Percentiles rank a stretch among this genome's conserved stretches.
Evolutionary conservation across 2,888 invertebrate genomes (phyloP).

Genomic region (Halocaridina rubra): DNA sequence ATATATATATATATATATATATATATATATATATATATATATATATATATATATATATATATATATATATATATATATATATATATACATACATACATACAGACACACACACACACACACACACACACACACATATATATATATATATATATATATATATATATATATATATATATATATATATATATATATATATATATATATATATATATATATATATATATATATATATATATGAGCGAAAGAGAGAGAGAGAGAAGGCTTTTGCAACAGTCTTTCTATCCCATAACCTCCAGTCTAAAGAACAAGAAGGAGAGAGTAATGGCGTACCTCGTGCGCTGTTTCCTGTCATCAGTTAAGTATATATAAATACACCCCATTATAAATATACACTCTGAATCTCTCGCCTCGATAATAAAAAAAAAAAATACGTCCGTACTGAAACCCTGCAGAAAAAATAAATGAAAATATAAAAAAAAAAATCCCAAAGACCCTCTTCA

Average conservation of each 20-base stretch:
- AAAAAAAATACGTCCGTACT: too few relatives aligned
- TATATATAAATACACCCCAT: too few relatives aligned
- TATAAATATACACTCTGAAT: too few relatives aligned
- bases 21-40: neutral
- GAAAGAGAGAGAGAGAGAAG: neutral
- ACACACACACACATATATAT: neutral
- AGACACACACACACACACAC: neutral
- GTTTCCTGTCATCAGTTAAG: too few relatives aligned
- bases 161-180: neutral
- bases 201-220: neutral
- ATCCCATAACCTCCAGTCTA: too few relatives aligned
- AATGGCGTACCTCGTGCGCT: too few relatives aligned
- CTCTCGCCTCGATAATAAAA: too few relatives aligned
- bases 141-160: neutral
- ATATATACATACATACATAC: neutral
- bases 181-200: neutral
- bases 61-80: neutral
- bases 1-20: neutral
- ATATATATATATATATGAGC: neutral
- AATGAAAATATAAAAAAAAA: too few relatives aligned
- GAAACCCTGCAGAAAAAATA: too few relatives aligned
- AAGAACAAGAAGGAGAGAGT: too few relatives aligned
- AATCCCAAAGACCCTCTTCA: too few relatives aligned
- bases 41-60: neutral
- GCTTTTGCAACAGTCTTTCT: too few relatives aligned